Evolutionary conservation across 2,888 invertebrate species (phyloP), one percentile per base, ranked within the genome.

Genomic region (Eubasilissa splendida): DNA sequence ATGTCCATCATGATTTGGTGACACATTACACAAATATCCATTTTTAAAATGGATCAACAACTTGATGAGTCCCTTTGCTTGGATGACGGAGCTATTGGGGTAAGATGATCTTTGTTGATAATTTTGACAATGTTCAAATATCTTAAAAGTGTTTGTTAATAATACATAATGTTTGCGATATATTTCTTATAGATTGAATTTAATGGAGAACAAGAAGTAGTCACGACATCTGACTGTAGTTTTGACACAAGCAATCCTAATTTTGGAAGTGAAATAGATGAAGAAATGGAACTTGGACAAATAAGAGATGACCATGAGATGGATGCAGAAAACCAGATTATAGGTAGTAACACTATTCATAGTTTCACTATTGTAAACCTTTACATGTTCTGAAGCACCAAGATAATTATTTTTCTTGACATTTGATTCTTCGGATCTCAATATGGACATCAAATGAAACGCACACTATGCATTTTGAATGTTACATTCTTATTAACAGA

Each of bases 41-140:
- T 53, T 66, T 77, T 54, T 59, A 56, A 78, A 68, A 90, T 90
- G 90, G 90, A 90, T 85, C 88, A 88, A 81, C 88, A 87, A 86
- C 87, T 90, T 82, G 89, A 89, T 12, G 90, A 90, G 81, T 86
- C 89, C 65, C 85, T 90, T 80, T 88, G 87, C 84, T 86, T 90
- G 85, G 90, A 89, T 80, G 81, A 81, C 58, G 86, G 87, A 85
- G 86, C 86, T 54, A 89, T 90, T 85, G 88, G 86, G 85, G 90
- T 90, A 85, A 22, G 74, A 31, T 52, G 53, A 52, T 65, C 75
- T 79, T 68, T 76, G 71, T 76, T 76, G 56, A 76, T 75, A 70
- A 79, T 66, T 65, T 42, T 63, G 53, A 11, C 31, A 58, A 81
- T 79, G 80, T 79, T 81, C 73, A 74, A 50, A 76, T 71, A 42